phyloP scores from a whole-genome alignment of 2,113 vertebrate genomes.

The Mesoclemmys tuberculata region DNA sequence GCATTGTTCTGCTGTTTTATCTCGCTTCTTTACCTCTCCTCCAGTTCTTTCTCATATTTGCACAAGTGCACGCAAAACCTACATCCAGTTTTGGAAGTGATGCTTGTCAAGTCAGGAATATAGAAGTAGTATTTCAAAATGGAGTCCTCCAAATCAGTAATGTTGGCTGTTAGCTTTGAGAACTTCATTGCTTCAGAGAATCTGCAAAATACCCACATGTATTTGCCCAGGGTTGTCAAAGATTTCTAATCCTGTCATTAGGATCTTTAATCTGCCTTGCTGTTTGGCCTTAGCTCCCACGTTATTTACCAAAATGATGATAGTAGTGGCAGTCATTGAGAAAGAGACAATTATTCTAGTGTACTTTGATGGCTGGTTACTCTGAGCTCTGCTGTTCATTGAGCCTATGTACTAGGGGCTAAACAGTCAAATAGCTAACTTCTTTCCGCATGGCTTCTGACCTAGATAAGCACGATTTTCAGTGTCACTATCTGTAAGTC shows the following conservation, averaged over 20 bases:
- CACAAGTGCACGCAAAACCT: background rate
- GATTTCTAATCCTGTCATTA: background rate
- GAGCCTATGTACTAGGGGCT: background rate
- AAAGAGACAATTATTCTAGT: background rate
- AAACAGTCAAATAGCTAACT: background rate
- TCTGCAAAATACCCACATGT: background rate
- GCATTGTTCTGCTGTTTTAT: background rate
- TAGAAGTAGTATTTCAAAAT: background rate
- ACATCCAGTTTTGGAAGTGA: background rate
- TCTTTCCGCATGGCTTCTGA: background rate
- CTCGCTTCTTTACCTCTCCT: background rate
- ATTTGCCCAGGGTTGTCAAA: background rate
- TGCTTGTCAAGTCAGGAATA: background rate
- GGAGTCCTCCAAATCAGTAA: background rate
- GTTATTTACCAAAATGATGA: background rate
- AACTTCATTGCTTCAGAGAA: background rate
- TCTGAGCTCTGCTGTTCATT: background rate
- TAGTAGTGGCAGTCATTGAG: background rate
- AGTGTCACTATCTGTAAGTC: background rate
- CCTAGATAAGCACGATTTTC: background rate
- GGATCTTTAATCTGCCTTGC: background rate
- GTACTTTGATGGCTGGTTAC: background rate
- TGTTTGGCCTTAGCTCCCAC: background rate
- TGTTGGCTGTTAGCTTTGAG: background rate
- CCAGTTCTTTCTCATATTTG: background rate